A percentile compares a stretch with the other conserved stretches of the same genome.
These are phyloP conservation scores for Galemys pyrenaicus DNA, from an alignment of 2,113 vertebrate species.

Conservation along the genomic window DNA sequence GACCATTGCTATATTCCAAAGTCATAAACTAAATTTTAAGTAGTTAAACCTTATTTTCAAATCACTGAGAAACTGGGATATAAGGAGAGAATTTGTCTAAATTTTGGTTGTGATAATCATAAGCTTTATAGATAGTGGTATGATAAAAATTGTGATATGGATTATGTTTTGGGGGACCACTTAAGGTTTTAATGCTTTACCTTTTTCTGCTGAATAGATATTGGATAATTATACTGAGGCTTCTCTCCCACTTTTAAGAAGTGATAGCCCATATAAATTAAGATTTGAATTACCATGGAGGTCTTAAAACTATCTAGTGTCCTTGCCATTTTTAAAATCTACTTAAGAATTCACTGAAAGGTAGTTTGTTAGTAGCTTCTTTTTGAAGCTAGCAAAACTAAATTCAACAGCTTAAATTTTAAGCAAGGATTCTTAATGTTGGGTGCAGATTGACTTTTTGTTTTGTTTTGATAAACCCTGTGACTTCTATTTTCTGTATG, in stretches of 20 bases:
- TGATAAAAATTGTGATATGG: constrained; percentile 34
- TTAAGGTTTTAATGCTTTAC: neutral
- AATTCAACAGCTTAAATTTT: constrained; percentile 7
- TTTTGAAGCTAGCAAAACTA: constrained; percentile 40
- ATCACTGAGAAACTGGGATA: neutral
- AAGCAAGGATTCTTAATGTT: neutral
- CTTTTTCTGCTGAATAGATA: neutral
- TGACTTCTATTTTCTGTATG: neutral
- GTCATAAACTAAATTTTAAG: constrained; percentile 18
- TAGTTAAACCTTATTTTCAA: neutral
- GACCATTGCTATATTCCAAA: neutral
- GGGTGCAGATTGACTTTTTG: neutral
- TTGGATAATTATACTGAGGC: neutral
- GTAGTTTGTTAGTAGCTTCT: neutral
- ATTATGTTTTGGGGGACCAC: constrained; percentile 10
- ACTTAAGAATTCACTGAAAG: neutral
- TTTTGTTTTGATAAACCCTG: neutral
- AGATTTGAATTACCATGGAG: neutral
- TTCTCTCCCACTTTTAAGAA: neutral
- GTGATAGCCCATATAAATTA: constrained; percentile 19
- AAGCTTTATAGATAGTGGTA: constrained; percentile 1
- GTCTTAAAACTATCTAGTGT: neutral
- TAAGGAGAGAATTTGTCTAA: neutral
- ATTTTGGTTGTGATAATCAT: constrained; percentile 46
- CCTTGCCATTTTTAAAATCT: constrained; percentile 33